Percentiles rank a stretch among this genome's conserved stretches.
phyloP scores from a whole-genome alignment of 2,113 vertebrate species.

The Paratilapia polleni region DNA sequence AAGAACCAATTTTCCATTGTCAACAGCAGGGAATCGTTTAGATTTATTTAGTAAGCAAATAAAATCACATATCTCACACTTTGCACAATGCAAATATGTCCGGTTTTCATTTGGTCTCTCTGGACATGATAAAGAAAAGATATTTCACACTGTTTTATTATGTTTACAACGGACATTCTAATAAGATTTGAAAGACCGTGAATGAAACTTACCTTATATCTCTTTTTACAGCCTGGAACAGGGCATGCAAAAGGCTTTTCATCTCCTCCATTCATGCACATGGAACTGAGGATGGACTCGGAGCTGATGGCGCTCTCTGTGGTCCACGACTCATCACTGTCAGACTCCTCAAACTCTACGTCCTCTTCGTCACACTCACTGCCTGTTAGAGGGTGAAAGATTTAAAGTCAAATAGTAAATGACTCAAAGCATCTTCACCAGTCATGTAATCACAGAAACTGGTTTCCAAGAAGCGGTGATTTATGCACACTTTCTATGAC shows the following conservation, averaged over 20 bases:
- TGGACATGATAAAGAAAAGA: no score
- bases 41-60: conserved; percentile 1
- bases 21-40: conserved; percentile 11
- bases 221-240: conserved; percentile 97
- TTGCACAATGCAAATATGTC: neutral
- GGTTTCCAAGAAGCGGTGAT: neutral
- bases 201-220: conserved; percentile 89
- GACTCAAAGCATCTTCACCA: neutral
- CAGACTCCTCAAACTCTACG: conserved; percentile 96
- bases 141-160: neutral
- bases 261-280: conserved; percentile 98
- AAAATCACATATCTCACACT: neutral
- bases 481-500: neutral
- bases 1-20: conserved; percentile 34
- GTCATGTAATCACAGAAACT: neutral
- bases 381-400: conserved; percentile 75
- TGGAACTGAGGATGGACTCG: conserved; percentile 96
- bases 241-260: conserved; percentile 99
- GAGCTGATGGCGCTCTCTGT: conserved; percentile 99
- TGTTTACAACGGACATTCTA: neutral
- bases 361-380: conserved; percentile 98
- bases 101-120: neutral
- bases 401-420: neutral
- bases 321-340: conserved; percentile 99
- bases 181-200: neutral